phyloP scores from a whole-genome alignment of 1,140 invertebrate species.

The Drosophila varians region DNA sequence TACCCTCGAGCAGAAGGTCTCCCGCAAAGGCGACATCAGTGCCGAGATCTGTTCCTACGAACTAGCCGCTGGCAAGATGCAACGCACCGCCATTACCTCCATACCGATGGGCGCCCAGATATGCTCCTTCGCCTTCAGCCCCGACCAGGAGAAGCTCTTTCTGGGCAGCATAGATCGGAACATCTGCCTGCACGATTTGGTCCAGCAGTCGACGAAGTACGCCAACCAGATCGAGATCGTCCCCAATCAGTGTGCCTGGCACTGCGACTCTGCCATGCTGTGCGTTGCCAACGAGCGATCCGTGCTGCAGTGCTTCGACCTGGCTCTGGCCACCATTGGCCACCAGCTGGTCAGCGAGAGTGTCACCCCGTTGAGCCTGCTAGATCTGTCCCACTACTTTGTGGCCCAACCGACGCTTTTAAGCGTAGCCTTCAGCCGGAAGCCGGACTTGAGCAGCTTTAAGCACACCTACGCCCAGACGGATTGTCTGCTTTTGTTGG shows the following conservation, averaged over 20 bases:
- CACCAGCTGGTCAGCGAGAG: conserved; percentile 89
- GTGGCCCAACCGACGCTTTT: conserved; percentile 85
- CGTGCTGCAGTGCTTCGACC: conserved; percentile 91
- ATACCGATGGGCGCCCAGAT: conserved; percentile 89
- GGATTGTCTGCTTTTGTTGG: conserved; percentile 85
- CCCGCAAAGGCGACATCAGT: conserved; percentile 90
- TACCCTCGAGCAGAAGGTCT: conserved; percentile 90
- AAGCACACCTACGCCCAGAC: conserved; percentile 84
- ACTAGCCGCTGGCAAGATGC: conserved; percentile 87
- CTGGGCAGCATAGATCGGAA: conserved; percentile 91
- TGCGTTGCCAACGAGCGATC: conserved; percentile 89
- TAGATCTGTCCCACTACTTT: conserved; percentile 90
- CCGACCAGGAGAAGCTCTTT: conserved; percentile 88
- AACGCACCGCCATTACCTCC: conserved; percentile 88
- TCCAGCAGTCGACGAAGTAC: conserved; percentile 86
- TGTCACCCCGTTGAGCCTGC: conserved; percentile 86
- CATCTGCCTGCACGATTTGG: conserved; percentile 89
- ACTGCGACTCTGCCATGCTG: conserved; percentile 88
- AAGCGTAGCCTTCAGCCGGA: conserved; percentile 86
- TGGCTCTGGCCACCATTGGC: conserved; percentile 87
- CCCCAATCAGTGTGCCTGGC: conserved; percentile 89
- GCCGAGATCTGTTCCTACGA: conserved; percentile 90
- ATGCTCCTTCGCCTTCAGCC: conserved; percentile 88
- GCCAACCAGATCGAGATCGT: conserved; percentile 86
- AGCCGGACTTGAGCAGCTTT: conserved; percentile 84